Base-by-base conservation (phyloP, 1,140 invertebrate genomes). In the Diabrotica undecimpunctata region DNA sequence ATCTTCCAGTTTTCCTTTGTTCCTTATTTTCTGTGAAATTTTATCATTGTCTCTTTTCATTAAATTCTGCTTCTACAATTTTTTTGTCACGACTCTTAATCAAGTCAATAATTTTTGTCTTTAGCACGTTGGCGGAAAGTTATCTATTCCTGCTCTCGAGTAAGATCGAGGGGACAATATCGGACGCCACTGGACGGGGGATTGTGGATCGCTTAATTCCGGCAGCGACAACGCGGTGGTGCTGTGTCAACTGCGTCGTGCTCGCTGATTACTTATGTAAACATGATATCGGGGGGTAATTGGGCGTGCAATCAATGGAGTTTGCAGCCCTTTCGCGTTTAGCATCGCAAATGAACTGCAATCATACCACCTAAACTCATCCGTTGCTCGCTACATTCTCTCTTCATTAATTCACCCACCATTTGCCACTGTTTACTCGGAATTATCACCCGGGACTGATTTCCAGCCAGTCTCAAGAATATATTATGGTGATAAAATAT, bases 251-350 rank as follows among this genome's bases (percentile, higher is more conserved):
- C 75, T 69, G 62, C 64, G 70, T 66, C 65, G 70, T 69, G 66
- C 74, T 66, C 71, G 67, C 69, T 74, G 74, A 77, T 77, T 76
- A 76, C 76, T 77, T 77, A 76, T 76, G 76, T 75, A 77, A 77
- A 77, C 76, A 77, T 76, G 76, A 77, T 77, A 75, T 75, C 73
- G 73, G 72, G 73, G 76, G 76, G 76, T 77, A 77, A 77, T 77
- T 77, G 76, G 74, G 71, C 76, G 70, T 75, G 72, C 76, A 77
- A 77, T 77, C 76, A 77, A 74, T 76, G 76, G 73, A 58, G 65
- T 69, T 69, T 66, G 65, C 68, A 52, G 64, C 61, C 62, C 62
- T 41, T 46, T 61, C 58, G 57, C 55, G 62, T 64, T 64, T 64
- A 64, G 62, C 62, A 64, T 64, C 62, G 54, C 54, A 64, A 64